Base-by-base conservation (phyloP, 2,888 invertebrate species). In the Coenonympha arcania region DNA sequence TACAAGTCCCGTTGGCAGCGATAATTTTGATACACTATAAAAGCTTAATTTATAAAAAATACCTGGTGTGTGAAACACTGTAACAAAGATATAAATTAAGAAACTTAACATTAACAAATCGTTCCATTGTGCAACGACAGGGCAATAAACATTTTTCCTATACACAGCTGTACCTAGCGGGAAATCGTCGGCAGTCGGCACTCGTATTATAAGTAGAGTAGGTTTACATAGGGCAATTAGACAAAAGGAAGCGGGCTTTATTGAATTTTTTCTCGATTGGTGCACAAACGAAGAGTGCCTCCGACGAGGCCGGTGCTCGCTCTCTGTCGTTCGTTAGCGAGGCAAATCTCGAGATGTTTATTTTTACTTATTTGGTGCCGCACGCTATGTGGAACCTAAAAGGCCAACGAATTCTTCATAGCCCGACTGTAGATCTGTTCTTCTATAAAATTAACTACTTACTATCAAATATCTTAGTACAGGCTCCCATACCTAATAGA, bases 251-350 rank as follows among this genome's bases (percentile, higher is more conserved):
- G 76, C 76, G 71, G 71, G 75, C 75, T 76, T 83, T 83, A 83
- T 83, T 81, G 82, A 83, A 83, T 82, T 84, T 82, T 80, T 83
- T 80, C 80, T 76, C 79, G 77, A 83, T 79, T 79, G 76, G 76
- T 76, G 78, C 79, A 78, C 77, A 79, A 79, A 75, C 68, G 83
- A 80, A 75, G 78, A 82, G 82, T 70, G 74, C 78, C 74, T 74
- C 69, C 69, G n/a, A 26, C 31, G 65, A 65, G 64, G 69, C 69
- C 22, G 39, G 4, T 36, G 6, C 20, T 6, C 75, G 60, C 62
- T 82, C 84, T 78, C 80, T 79, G 67, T 82, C 80, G 66, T 65
- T 60, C 76, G 66, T 59, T 62, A 64, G 68, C 65, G 61, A 68
- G 68, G 68, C 71, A 65, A 61, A 63, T 65, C 66, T 68, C 67